phyloP scores from a whole-genome alignment of 2,113 vertebrate species.

The Macquaria australasica region DNA sequence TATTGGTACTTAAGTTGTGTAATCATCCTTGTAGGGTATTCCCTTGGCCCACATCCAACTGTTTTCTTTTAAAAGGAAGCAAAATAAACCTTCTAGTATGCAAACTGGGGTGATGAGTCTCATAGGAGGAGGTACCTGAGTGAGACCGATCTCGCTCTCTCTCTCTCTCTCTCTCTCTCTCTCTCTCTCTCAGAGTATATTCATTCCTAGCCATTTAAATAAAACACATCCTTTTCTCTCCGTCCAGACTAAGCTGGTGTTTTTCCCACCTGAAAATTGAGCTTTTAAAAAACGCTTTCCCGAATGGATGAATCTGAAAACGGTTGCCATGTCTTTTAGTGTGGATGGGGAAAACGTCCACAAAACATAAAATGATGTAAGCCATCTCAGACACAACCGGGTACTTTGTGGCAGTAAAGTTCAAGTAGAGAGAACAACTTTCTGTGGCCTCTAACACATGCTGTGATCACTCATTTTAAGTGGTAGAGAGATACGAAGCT shows the following conservation, averaged over 20 bases:
- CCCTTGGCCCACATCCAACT: neutral
- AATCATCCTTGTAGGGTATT: neutral
- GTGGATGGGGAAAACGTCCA: too few relatives aligned
- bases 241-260: neutral
- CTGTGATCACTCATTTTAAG: too few relatives aligned
- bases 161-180: too few relatives aligned
- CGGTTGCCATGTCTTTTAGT: neutral
- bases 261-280: neutral
- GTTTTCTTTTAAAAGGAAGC: neutral
- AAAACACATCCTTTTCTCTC: neutral
- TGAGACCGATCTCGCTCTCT: neutral
- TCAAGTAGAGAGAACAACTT: too few relatives aligned
- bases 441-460: too few relatives aligned
- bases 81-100: neutral
- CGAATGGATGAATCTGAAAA: neutral
- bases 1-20: constrained; percentile 5
- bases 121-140: neutral
- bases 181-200: neutral
- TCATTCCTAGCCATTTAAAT: neutral
- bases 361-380: too few relatives aligned
- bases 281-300: too few relatives aligned
- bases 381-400: neutral
- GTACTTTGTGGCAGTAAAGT: neutral
- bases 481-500: too few relatives aligned
- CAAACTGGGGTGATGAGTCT: neutral